Evolutionary conservation across 2,888 invertebrate species (phyloP).

Genomic region (Coelinius sp.): DNA sequence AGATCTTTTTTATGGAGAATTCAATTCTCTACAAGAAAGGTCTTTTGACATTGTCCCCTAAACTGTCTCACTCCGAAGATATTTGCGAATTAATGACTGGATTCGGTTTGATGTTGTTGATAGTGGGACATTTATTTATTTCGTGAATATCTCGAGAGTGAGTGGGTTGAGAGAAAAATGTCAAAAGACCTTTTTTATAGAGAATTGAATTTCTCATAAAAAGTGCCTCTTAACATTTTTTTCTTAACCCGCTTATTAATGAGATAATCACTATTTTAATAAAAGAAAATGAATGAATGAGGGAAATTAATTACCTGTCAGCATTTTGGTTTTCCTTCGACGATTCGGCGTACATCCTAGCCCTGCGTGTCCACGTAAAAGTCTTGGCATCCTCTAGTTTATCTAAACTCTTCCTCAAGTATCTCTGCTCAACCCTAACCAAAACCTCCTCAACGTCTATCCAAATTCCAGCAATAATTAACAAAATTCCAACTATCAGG

Average conservation of each 20-base stretch:
- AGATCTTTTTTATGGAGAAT: too few species aligned
- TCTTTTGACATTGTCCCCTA: too few species aligned
- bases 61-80: too few species aligned
- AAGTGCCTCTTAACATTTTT: not conserved
- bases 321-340: conserved; percentile 61
- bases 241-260: not conserved
- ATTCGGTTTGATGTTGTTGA: not conserved
- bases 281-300: not conserved
- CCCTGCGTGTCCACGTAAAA: conserved; percentile 59
- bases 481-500: conserved; percentile 49
- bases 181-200: not conserved
- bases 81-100: too few species aligned
- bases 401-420: not conserved
- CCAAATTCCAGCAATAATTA: conserved; percentile 50
- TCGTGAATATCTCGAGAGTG: not conserved
- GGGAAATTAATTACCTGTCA: conserved; percentile 38
- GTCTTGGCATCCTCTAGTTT: conserved; percentile 55
- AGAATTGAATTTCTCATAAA: not conserved
- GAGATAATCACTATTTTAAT: not conserved
- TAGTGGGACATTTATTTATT: too few species aligned
- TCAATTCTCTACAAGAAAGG: too few species aligned
- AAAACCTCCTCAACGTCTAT: conserved; percentile 46
- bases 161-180: not conserved
- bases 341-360: conserved; percentile 62
- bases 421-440: not conserved